These are phyloP conservation scores for Ictalurus furcatus DNA, from an alignment of 2,113 vertebrate species.

Conservation along the genomic window DNA sequence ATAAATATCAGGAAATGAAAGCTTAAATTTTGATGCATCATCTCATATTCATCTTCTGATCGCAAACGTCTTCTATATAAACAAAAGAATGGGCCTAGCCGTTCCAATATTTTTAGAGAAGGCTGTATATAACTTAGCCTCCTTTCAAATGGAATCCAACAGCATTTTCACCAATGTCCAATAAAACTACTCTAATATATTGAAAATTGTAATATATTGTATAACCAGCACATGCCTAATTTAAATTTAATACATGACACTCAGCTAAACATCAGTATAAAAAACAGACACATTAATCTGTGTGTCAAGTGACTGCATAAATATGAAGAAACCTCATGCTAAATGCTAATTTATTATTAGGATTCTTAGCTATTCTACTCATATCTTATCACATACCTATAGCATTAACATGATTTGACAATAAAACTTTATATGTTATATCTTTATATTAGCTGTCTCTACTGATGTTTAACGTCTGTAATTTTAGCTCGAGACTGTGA, in stretches of 20 bases:
- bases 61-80: background rate
- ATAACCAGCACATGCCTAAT: background rate
- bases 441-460: background rate
- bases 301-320: background rate
- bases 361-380: background rate
- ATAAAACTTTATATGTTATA: background rate
- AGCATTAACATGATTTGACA: background rate
- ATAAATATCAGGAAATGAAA: background rate
- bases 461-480: background rate
- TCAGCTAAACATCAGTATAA: background rate
- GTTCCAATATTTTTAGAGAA: background rate
- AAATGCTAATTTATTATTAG: background rate
- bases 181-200: background rate
- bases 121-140: background rate
- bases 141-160: background rate
- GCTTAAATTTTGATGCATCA: background rate
- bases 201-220: background rate
- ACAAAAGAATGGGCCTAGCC: background rate
- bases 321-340: slow-evolving; percentile 1
- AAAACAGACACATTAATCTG: background rate
- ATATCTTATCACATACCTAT: no score
- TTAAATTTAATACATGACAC: background rate
- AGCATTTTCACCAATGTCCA: background rate
- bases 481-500: background rate
- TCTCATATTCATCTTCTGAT: background rate